A percentile compares a stretch with the other conserved stretches of the same genome.
These are phyloP conservation scores for Volucella bombylans DNA, from an alignment of 2,888 invertebrate species.

Conservation along the genomic window DNA sequence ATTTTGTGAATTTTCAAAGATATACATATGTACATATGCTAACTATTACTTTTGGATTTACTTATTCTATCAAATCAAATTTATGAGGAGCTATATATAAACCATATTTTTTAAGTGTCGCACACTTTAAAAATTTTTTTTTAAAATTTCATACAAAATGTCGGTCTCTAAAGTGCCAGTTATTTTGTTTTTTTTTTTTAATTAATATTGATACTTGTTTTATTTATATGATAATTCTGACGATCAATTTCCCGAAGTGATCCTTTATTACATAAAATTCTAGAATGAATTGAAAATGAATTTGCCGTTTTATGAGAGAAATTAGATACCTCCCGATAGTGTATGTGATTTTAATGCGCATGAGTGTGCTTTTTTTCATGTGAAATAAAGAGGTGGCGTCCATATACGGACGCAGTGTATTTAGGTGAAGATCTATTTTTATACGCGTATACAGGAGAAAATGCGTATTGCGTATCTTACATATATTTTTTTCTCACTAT, in stretches of 20 bases:
- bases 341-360: conserved; percentile 46
- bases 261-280: conserved; percentile 45
- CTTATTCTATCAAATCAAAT: not conserved
- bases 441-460: conserved; percentile 41
- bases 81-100: conserved; percentile 41
- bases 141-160: not conserved
- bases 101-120: conserved; percentile 3
- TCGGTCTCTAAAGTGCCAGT: not conserved
- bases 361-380: conserved; percentile 58
- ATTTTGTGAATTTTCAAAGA: not conserved
- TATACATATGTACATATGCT: not conserved
- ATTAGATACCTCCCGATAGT: conserved; percentile 48
- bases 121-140: conserved; percentile 15
- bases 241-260: not conserved
- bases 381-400: conserved; percentile 50
- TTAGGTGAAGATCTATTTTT: conserved; percentile 71
- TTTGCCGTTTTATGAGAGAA: conserved; percentile 48
- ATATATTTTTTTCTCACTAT: conserved; percentile 15
- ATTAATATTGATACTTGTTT: conserved; percentile 1
- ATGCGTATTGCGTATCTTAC: conserved; percentile 51
- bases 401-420: conserved; percentile 67
- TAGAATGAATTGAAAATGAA: not conserved
- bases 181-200: no score
- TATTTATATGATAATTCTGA: not conserved
- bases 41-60: not conserved